phyloP scores from a whole-genome alignment of 2,888 invertebrate species.

The Cerceris rybyensis region DNA sequence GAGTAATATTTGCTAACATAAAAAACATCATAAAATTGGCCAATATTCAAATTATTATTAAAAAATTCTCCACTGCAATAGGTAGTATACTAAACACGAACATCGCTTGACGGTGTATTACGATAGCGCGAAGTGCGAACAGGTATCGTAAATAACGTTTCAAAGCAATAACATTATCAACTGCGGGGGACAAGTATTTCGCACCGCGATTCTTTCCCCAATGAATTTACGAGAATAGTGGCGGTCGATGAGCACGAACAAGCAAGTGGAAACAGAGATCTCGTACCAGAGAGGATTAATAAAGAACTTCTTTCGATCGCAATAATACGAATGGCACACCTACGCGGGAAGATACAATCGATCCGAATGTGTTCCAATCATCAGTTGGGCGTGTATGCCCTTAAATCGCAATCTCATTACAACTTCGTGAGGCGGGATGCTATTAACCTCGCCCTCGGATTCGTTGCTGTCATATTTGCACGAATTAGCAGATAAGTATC shows the following conservation, averaged over 20 bases:
- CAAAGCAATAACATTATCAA: background rate
- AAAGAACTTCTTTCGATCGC: conserved; percentile 4
- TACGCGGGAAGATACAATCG: background rate
- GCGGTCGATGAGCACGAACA: background rate
- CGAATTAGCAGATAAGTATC: background rate
- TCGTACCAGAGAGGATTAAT: background rate
- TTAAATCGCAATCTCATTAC: conserved; percentile 7
- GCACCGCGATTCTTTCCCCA: background rate
- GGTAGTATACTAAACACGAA: too few species aligned
- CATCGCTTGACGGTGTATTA: too few species aligned
- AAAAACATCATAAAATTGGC: too few species aligned
- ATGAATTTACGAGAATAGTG: background rate
- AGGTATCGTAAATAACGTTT: background rate
- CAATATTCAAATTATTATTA: too few species aligned
- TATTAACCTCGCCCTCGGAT: background rate
- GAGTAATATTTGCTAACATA: too few species aligned
- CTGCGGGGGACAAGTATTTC: conserved; percentile 4
- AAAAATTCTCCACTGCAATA: too few species aligned
- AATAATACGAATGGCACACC: conserved; percentile 1
- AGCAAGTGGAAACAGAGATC: background rate
- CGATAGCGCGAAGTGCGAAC: too few species aligned
- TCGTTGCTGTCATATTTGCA: conserved; percentile 9
- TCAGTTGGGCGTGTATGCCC: background rate
- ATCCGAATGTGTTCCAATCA: background rate
- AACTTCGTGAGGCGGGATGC: background rate